Percentiles rank a stretch among this genome's conserved stretches.
phyloP scores from a whole-genome alignment of 2,113 vertebrate species.

The Spheniscus mendiculus region DNA sequence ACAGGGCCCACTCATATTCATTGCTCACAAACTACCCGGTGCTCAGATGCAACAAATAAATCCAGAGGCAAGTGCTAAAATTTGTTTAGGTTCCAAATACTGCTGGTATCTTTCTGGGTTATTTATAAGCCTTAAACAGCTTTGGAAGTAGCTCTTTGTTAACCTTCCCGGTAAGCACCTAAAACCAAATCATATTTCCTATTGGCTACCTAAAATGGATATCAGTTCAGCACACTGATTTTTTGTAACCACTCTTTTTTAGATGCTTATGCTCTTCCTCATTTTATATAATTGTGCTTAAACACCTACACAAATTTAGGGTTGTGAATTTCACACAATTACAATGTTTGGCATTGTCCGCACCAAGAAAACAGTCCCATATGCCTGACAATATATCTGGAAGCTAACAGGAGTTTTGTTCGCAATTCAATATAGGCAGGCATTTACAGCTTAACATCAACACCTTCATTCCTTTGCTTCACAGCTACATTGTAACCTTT shows the following conservation, averaged over 20 bases:
- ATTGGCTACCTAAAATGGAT: not conserved
- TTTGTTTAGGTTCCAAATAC: not conserved
- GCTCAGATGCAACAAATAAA: not conserved
- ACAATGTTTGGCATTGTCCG: not conserved
- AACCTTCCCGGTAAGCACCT: not conserved
- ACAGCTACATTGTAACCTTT: not conserved
- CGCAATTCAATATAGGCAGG: rapidly evolving
- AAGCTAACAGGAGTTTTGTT: not conserved
- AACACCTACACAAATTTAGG: not conserved
- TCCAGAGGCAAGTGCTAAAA: not conserved
- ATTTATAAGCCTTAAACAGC: not conserved
- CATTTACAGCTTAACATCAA: not conserved
- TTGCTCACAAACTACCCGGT: not conserved
- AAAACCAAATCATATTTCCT: not conserved
- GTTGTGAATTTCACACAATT: not conserved
- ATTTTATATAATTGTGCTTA: not conserved
- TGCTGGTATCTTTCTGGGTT: not conserved
- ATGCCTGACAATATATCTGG: not conserved
- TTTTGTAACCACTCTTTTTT: not conserved
- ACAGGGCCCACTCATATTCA: not conserved
- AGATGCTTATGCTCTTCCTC: not conserved
- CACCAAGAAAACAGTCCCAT: not conserved
- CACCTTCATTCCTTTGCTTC: not conserved
- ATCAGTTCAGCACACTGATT: not conserved
- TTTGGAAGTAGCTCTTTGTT: not conserved